Evolutionary conservation across 2,888 invertebrate species (phyloP).

Genomic region (Polietes domitor): DNA sequence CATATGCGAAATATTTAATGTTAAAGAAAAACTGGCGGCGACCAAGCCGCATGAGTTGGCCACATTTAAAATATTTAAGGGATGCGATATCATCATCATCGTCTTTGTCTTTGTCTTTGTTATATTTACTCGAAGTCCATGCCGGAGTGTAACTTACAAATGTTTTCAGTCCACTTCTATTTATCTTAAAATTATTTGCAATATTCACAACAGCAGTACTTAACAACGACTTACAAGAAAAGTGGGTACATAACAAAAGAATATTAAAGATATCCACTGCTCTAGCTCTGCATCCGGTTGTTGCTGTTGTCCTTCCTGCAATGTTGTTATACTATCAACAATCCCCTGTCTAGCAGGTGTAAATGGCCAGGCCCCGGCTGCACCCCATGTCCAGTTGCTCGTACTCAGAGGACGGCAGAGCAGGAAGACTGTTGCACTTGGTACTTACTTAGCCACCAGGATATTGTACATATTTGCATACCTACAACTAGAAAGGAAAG

Average conservation of each 20-base stretch:
- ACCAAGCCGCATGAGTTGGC: too few species aligned
- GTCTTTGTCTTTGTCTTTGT: neutral
- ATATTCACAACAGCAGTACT: conserved; percentile 20
- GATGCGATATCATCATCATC: too few species aligned
- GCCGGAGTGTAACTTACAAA: conserved; percentile 4
- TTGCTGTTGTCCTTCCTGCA: neutral
- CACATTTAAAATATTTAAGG: too few species aligned
- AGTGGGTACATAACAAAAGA: conserved; percentile 6
- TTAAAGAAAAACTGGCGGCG: too few species aligned
- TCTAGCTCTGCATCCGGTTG: too few species aligned
- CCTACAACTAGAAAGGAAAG: neutral
- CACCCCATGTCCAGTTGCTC: neutral
- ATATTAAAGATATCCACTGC: conserved; percentile 14
- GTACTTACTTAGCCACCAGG: conserved; percentile 53
- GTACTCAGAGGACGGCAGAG: neutral
- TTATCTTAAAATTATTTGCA: conserved; percentile 1
- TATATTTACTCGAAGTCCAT: neutral
- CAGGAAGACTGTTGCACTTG: conserved; percentile 41
- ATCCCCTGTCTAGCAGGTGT: neutral
- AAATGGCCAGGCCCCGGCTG: neutral
- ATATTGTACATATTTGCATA: neutral
- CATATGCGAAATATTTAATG: too few species aligned
- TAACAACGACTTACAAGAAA: conserved; percentile 17
- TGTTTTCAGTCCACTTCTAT: conserved; percentile 3
- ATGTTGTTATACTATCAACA: conserved; percentile 11